Evolutionary conservation across 2,797 vertebrate species (phyloP).

Genomic region (Crocodylus rhombifer): DNA sequence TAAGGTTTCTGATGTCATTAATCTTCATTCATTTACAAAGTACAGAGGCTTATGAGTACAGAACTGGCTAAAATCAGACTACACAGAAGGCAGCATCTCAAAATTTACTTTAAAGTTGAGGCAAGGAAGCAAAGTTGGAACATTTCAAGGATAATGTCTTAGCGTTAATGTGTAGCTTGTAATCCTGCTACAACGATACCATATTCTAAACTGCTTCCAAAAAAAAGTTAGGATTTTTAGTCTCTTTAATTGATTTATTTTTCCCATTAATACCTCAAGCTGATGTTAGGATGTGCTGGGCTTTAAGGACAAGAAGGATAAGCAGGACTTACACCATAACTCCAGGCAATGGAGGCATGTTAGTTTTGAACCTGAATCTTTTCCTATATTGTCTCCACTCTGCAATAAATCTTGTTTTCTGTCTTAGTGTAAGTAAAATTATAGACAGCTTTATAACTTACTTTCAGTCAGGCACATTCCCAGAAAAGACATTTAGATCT

Average conservation of each 20-base stretch:
- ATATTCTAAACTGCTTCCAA: background rate
- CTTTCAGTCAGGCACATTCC: background rate
- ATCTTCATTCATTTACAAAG: background rate
- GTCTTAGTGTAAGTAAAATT: background rate
- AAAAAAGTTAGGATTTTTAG: background rate
- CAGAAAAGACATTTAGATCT: background rate
- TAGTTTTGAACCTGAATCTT: background rate
- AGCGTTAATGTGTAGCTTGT: rapidly evolving
- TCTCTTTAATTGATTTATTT: rapidly evolving
- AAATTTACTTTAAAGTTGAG: background rate
- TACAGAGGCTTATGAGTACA: background rate
- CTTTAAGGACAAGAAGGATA: background rate
- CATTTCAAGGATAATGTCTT: background rate
- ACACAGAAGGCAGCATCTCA: background rate
- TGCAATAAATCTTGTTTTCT: background rate
- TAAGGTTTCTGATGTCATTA: background rate
- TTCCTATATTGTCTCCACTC: background rate
- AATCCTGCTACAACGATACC: background rate
- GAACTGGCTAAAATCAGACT: background rate
- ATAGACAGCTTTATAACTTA: background rate
- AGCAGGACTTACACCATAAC: no score
- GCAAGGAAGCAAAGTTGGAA: background rate
- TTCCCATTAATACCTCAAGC: background rate
- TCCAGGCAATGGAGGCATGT: background rate
- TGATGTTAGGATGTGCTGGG: background rate